These are phyloP conservation scores for Labeo calbasu DNA, from an alignment of 2,797 vertebrate species.

Conservation along the genomic window DNA sequence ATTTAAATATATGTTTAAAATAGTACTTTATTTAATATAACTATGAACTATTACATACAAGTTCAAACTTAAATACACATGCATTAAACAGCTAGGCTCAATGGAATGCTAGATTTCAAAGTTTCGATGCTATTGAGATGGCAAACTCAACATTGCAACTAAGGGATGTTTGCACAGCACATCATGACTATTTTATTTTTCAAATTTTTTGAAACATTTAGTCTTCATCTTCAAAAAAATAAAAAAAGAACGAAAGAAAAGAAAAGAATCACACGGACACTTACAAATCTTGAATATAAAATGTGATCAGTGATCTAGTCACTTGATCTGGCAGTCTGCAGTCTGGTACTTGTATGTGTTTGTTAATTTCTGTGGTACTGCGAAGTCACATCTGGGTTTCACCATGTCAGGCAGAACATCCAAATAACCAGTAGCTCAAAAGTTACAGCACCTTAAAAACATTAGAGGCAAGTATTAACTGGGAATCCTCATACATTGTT, in stretches of 20 bases:
- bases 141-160: slow-evolving; percentile 55
- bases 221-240: slow-evolving; percentile 50
- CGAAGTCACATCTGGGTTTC: slow-evolving; percentile 32
- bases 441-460: slow-evolving; percentile 55
- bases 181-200: slow-evolving; percentile 54
- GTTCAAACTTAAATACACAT: slow-evolving; percentile 83
- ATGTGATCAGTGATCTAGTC: slow-evolving; percentile 65
- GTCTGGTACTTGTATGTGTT: slow-evolving; percentile 62
- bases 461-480: slow-evolving; percentile 42
- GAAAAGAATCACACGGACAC: slow-evolving; percentile 35
- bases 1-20: slow-evolving; percentile 69
- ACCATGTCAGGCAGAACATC: slow-evolving; percentile 29
- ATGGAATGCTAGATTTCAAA: slow-evolving; percentile 70
- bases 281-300: slow-evolving; percentile 68
- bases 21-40: slow-evolving; percentile 69
- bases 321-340: slow-evolving; percentile 78
- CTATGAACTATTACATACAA: slow-evolving; percentile 84
- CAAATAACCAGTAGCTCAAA: slow-evolving; percentile 55
- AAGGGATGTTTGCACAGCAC: slow-evolving; percentile 62
- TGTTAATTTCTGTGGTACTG: slow-evolving; percentile 44
- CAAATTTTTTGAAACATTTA: slow-evolving; percentile 46
- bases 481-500: slow-evolving; percentile 14
- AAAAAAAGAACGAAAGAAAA: slow-evolving; percentile 53
- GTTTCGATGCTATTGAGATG: slow-evolving; percentile 62
- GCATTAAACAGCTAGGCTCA: slow-evolving; percentile 89